Evolutionary conservation across 2,888 invertebrate species (phyloP).

Genomic region (Bugula neritina): DNA sequence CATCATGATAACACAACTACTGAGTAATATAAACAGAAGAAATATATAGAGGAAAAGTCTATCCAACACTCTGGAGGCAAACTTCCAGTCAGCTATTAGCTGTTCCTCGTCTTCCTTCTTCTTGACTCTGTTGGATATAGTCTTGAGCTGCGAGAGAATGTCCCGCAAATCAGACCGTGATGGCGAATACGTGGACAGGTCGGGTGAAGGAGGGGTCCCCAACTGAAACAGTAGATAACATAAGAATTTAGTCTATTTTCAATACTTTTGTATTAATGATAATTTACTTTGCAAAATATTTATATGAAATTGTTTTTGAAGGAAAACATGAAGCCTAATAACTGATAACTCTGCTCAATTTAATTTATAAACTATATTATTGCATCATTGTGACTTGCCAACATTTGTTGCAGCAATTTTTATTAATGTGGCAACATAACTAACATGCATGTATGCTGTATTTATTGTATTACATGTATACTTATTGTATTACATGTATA

Average conservation of each 20-base stretch:
- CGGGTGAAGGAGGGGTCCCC: not conserved
- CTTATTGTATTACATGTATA: no score
- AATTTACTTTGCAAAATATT: no score
- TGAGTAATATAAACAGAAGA: not conserved
- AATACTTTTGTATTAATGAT: no score
- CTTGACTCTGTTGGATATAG: not conserved
- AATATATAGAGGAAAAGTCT: slow-evolving; percentile 4
- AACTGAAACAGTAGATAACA: not conserved
- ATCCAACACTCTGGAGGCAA: slow-evolving; percentile 8
- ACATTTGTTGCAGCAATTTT: no score
- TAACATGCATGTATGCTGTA: no score
- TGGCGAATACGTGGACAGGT: not conserved
- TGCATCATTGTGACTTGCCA: no score
- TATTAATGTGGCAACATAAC: no score
- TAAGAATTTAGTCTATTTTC: not conserved
- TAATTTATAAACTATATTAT: no score
- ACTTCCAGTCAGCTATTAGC: slow-evolving; percentile 24
- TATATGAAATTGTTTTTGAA: no score
- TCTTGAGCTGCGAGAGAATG: not conserved
- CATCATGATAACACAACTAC: not conserved
- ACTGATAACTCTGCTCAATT: no score
- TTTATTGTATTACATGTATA: no score
- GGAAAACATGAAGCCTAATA: no score
- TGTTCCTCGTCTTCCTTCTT: slow-evolving; percentile 11
- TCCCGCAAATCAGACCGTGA: not conserved